A percentile compares a stretch with the other conserved stretches of the same genome.
These are phyloP conservation scores for Hemiscyllium ocellatum DNA, from an alignment of 2,113 vertebrate genomes.

Conservation along the genomic window DNA sequence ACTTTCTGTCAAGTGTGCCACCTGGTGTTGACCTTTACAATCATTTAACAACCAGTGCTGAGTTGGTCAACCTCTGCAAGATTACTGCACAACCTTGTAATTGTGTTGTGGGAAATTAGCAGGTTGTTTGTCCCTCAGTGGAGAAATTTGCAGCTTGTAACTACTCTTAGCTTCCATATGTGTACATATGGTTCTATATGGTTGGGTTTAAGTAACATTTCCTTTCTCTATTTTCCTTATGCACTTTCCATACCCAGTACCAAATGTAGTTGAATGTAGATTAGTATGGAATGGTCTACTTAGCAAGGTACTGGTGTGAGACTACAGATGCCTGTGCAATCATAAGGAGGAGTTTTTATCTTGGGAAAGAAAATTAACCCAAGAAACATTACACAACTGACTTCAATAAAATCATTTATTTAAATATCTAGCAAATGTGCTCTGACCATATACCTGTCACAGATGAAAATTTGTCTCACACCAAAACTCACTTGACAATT, in stretches of 20 bases:
- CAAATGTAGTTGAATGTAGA: not conserved
- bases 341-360: not conserved
- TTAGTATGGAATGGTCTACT: no score
- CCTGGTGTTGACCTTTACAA: not conserved
- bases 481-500: not conserved
- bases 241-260: not conserved
- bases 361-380: not conserved
- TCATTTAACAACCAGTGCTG: not conserved
- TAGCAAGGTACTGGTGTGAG: not conserved
- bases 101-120: not conserved
- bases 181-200: not conserved
- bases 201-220: not conserved
- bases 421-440: not conserved
- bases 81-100: not conserved
- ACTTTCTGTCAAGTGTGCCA: not conserved
- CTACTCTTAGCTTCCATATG: not conserved
- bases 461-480: not conserved
- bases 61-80: not conserved
- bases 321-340: not conserved
- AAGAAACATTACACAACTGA: not conserved
- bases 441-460: not conserved
- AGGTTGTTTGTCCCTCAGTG: no score
- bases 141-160: not conserved
- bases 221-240: not conserved
- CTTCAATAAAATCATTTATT: not conserved